phyloP scores from a whole-genome alignment of 2,888 invertebrate species.

The Hirtodrosophila histrioides region DNA sequence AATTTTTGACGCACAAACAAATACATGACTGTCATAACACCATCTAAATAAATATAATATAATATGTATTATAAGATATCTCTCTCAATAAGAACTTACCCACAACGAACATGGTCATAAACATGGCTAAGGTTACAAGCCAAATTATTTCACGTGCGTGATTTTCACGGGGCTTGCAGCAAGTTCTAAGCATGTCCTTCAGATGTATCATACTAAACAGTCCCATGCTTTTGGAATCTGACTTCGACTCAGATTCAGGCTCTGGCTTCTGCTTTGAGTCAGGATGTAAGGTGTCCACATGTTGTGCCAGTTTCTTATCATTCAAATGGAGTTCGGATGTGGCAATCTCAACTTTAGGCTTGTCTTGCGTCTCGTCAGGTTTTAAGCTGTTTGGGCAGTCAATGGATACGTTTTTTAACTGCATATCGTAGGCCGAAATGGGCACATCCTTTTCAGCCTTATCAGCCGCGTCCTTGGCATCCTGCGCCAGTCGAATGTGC shows the following conservation, averaged over 20 bases:
- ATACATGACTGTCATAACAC: slow-evolving; percentile 86
- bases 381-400: slow-evolving; percentile 1
- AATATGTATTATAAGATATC: neutral
- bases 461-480: slow-evolving; percentile 18
- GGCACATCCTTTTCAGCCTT: slow-evolving; percentile 20
- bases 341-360: neutral
- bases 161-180: slow-evolving; percentile 77
- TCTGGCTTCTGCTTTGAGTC: slow-evolving; percentile 6
- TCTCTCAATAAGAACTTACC: slow-evolving; percentile 54
- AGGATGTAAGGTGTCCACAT: neutral
- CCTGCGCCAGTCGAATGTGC: slow-evolving; percentile 41
- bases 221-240: slow-evolving; percentile 23
- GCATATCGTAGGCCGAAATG: slow-evolving; percentile 19
- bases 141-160: slow-evolving; percentile 81
- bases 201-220: slow-evolving; percentile 72
- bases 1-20: slow-evolving; percentile 88
- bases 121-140: slow-evolving; percentile 80
- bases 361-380: slow-evolving; percentile 3
- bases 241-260: neutral
- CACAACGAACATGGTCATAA: slow-evolving; percentile 77
- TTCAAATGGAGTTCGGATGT: neutral
- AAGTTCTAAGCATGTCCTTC: slow-evolving; percentile 81
- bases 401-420: slow-evolving; percentile 14
- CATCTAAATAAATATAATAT: slow-evolving; percentile 61
- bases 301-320: slow-evolving; percentile 4